A percentile compares a stretch with the other conserved stretches of the same genome.
These are phyloP conservation scores for Punctoribates punctum DNA, from an alignment of 2,888 invertebrate species.

Conservation along the genomic window DNA sequence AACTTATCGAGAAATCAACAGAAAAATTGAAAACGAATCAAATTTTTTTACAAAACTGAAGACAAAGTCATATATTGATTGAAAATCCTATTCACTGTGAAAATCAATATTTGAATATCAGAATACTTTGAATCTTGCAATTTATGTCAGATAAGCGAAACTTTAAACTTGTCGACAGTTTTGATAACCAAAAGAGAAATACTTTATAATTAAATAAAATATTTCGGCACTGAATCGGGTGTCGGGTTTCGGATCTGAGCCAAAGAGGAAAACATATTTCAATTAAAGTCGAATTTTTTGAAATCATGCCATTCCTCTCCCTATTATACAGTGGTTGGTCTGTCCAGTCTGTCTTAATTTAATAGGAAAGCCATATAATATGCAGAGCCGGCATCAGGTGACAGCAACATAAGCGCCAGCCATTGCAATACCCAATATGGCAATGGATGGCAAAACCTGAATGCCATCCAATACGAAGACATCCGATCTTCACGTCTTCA, in stretches of 20 bases:
- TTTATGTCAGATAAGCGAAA: not conserved
- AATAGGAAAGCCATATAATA: conserved; percentile 27
- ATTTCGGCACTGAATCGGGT: not conserved
- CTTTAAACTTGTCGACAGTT: not conserved
- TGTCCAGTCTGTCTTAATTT: not conserved
- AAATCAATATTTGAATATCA: not conserved
- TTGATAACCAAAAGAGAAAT: not conserved
- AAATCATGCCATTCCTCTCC: not conserved
- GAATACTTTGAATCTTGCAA: no score
- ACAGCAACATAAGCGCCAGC: not conserved
- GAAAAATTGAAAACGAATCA: no score
- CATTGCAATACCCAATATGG: conserved; percentile 24
- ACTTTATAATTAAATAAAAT: not conserved
- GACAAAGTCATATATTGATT: not conserved
- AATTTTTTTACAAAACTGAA: no score
- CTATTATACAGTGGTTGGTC: not conserved
- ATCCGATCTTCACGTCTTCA: conserved; percentile 14
- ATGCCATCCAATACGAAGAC: conserved; percentile 19
- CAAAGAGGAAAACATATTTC: not conserved
- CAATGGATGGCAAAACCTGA: conserved; percentile 25
- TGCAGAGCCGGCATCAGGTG: not conserved
- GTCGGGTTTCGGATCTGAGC: not conserved
- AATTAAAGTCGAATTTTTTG: not conserved
- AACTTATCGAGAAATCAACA: not conserved
- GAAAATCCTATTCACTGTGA: not conserved